These are phyloP conservation scores for Holacanthella duospinosa DNA, from an alignment of 2,888 invertebrate genomes.

Conservation along the genomic window DNA sequence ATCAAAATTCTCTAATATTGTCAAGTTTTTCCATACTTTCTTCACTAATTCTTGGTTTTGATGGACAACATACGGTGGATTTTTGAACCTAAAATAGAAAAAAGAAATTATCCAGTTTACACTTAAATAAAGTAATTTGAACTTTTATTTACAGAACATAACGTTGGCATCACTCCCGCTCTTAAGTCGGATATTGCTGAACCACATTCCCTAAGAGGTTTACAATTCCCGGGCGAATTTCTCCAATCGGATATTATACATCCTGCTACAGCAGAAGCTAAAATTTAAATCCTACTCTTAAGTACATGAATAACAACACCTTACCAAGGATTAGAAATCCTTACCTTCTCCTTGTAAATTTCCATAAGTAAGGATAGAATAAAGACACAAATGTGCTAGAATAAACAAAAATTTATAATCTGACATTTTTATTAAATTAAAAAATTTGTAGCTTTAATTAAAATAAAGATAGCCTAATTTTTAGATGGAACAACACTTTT, in stretches of 20 bases:
- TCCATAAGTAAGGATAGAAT: background rate
- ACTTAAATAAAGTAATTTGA: no score
- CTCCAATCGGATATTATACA: background rate
- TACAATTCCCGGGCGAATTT: background rate
- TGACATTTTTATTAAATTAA: no score
- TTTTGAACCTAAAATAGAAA: background rate
- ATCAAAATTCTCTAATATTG: background rate
- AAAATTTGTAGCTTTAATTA: no score
- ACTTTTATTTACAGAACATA: background rate
- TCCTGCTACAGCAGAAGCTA: background rate
- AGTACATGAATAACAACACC: no score
- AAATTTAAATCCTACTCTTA: background rate
- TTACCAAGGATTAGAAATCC: no score
- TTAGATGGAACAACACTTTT: no score
- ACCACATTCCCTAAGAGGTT: background rate
- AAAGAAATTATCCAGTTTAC: no score
- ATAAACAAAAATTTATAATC: no score
- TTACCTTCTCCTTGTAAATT: background rate
- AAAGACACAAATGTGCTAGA: no score
- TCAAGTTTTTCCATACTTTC: slow-evolving; percentile 15
- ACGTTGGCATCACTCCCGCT: background rate
- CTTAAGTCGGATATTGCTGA: background rate
- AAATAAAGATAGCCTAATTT: no score
- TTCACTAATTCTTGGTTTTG: slow-evolving; percentile 15
- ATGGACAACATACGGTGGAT: background rate